Base-by-base conservation (phyloP, 92 coral and sea anemone genomes). In the Phenganax marumi region DNA sequence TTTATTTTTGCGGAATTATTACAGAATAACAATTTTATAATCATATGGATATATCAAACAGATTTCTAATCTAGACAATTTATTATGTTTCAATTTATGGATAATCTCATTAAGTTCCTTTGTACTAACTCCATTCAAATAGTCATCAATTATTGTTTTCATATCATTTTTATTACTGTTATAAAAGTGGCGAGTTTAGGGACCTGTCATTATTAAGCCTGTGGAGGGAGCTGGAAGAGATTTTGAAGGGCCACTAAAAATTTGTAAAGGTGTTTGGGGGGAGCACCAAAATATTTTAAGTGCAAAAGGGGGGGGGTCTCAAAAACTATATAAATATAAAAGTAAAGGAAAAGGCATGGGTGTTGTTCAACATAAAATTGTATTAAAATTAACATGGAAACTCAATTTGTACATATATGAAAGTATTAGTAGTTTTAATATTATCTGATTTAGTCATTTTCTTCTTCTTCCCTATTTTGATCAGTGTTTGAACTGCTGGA, bases 101-200 rank as follows among this genome's bases (percentile, higher is more conserved):
- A 13, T 70, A 7, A 70, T 70, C 33, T 43, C 51, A 11, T 6
- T 6, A 12, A 47, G 10, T 16, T 25, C 75, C 7, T 25, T 1
- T 70, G 12, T 70, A 25, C 17, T 21, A 43, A 70, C 16, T 8
- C 11, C 50, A 65, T 80, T 49, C 46, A 80, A 50, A 65, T 64
- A 80, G 76, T 80, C 84, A 47, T 80, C 84, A 64, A 52, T 19
- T 52, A 80, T 65, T 39, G 76, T 65, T 56, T 48, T 80, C 84
- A 80, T 64, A 12, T 80, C 84, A 46, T n/a, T 70, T 17, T 62
- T 26, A 49, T 70, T 65, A 21, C 55, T 71, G 8, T 80, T 80
- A 50, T 80, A 65, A 65, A 80, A 43, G 58, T 65, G 62, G 58
- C 82, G 25, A 80, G 76, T 60, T 55, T 80, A 21, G n/a, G n/a